These are phyloP conservation scores for Vanessa tameamea DNA, from an alignment of 1,140 invertebrate genomes.

Conservation along the genomic window DNA sequence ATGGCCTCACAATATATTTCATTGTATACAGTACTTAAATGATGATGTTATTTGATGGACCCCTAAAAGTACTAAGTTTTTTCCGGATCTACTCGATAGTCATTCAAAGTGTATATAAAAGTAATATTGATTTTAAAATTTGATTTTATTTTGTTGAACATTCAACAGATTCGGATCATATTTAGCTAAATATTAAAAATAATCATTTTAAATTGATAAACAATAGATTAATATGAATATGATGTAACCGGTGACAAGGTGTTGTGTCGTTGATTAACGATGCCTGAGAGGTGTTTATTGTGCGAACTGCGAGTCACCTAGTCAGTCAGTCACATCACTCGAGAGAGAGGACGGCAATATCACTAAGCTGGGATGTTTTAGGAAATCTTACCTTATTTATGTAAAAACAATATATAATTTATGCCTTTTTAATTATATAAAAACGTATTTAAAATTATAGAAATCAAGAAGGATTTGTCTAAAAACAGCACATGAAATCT, in stretches of 20 bases:
- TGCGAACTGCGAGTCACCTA: conserved; percentile 56
- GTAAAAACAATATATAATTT: neutral
- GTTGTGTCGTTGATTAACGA: conserved; percentile 72
- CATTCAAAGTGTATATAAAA: too few species aligned
- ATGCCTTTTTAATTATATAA: neutral
- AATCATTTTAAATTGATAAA: neutral
- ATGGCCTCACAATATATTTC: too few species aligned
- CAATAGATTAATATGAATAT: neutral
- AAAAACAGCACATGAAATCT: too few species aligned
- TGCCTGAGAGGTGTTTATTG: conserved; percentile 69
- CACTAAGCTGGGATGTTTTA: conserved; percentile 17
- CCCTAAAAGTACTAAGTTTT: too few species aligned
- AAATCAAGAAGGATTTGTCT: too few species aligned
- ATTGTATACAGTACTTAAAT: too few species aligned
- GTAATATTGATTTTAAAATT: too few species aligned
- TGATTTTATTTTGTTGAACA: too few species aligned
- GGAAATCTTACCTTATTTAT: neutral
- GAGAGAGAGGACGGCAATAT: conserved; percentile 9
- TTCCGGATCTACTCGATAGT: too few species aligned
- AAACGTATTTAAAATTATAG: too few species aligned
- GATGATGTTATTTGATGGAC: too few species aligned
- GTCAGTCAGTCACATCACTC: conserved; percentile 51
- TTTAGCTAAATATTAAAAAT: neutral
- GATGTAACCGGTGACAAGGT: conserved; percentile 53
- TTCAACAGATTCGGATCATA: too few species aligned